Percentiles rank a stretch among this genome's conserved stretches.
Conservation (phyloP, 2,888 invertebrate genomes). For the Helleia helle region DNA sequence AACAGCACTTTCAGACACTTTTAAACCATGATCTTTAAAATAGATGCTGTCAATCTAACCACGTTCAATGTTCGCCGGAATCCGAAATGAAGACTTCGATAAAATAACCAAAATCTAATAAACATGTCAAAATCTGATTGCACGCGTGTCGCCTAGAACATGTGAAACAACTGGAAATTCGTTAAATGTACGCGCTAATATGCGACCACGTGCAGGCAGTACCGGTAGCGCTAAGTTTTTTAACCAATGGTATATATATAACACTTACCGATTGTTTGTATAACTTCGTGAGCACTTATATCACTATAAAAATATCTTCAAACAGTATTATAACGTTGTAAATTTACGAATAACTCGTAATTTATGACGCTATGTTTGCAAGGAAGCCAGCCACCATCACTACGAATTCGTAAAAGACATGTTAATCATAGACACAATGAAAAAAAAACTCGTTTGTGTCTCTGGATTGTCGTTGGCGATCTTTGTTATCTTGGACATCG, state of each 20-base stretch:
- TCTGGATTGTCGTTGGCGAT: conserved; percentile 16
- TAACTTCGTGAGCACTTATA: conserved; percentile 67
- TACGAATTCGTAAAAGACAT: conserved; percentile 73
- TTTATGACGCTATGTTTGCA: conserved; percentile 67
- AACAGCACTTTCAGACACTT: background rate
- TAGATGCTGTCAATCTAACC: conserved; percentile 58
- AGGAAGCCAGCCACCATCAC: conserved; percentile 75
- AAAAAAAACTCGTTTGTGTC: conserved; percentile 34
- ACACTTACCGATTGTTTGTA: conserved; percentile 65
- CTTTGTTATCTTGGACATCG: background rate
- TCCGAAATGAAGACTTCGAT: conserved; percentile 31
- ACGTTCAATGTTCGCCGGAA: conserved; percentile 67
- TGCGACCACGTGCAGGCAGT: conserved; percentile 61
- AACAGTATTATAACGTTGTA: conserved; percentile 46
- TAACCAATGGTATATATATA: conserved; percentile 46
- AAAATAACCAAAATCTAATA: conserved; percentile 14
- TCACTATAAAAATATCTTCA: conserved; percentile 57
- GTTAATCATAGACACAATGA: conserved; percentile 59
- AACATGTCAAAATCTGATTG: background rate
- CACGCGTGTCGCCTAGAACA: background rate
- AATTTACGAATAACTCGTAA: conserved; percentile 56
- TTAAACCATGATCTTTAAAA: conserved; percentile 35
- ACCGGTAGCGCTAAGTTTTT: conserved; percentile 62
- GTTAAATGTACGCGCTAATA: conserved; percentile 47
- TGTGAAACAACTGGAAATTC: conserved; percentile 32